phyloP scores from a whole-genome alignment of 2,113 vertebrate species.

The Platichthys flesus region DNA sequence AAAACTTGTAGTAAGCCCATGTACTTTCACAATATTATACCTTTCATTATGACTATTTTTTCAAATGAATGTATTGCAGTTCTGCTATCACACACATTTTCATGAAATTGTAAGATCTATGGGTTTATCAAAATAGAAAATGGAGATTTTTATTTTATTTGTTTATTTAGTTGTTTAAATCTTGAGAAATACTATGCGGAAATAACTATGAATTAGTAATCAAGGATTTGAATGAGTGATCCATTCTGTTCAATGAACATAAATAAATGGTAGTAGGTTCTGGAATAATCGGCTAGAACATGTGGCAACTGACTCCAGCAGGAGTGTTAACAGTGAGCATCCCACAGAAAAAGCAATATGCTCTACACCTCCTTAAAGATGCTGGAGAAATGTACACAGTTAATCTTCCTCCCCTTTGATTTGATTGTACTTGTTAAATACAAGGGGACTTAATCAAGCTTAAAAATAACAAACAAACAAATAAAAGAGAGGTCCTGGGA shows the following conservation, averaged over 20 bases:
- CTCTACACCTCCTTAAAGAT: constrained; percentile 63
- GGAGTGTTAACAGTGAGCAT: background rate
- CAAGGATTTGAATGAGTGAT: background rate
- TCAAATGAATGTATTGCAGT: no score
- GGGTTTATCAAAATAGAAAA: no score
- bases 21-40: no score
- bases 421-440: constrained; percentile 85
- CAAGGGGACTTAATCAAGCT: constrained; percentile 86
- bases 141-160: background rate
- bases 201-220: background rate
- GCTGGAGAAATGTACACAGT: constrained; percentile 72
- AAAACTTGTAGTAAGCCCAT: no score
- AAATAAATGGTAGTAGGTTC: background rate
- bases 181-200: background rate
- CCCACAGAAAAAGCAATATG: constrained; percentile 29
- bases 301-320: constrained; percentile 12
- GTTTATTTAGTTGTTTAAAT: background rate
- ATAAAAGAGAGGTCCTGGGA: constrained; percentile 85
- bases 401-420: constrained; percentile 81
- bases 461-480: constrained; percentile 88
- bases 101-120: no score
- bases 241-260: background rate
- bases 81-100: no score
- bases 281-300: constrained; percentile 2
- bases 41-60: no score